These are phyloP conservation scores for Caenorhabditis virilis DNA, from an alignment of 2,888 invertebrate genomes.

Conservation along the genomic window DNA sequence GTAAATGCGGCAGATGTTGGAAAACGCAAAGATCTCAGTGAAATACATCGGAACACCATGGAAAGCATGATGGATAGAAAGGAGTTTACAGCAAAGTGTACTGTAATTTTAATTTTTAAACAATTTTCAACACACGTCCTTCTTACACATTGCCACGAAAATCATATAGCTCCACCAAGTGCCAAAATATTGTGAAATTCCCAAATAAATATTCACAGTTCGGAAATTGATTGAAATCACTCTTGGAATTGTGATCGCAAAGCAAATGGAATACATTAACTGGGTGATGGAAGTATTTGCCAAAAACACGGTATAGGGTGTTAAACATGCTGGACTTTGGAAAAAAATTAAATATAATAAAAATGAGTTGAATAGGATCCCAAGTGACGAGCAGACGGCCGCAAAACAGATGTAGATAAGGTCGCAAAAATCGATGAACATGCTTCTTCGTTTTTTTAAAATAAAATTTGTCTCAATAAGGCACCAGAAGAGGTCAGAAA, in stretches of 20 bases:
- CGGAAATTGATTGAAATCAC: conserved; percentile 35
- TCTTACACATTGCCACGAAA: conserved; percentile 29
- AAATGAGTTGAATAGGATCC: conserved; percentile 23
- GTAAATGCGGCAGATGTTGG: conserved; percentile 31
- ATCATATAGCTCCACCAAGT: conserved; percentile 41
- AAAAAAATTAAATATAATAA: conserved; percentile 30
- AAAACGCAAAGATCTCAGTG: conserved; percentile 25
- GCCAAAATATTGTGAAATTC: conserved; percentile 28
- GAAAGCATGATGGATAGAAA: conserved; percentile 37
- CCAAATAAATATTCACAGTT: conserved; percentile 33
- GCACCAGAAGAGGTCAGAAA: too few species aligned
- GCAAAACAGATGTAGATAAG: conserved; percentile 32
- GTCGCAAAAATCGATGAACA: conserved; percentile 30
- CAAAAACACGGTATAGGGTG: conserved; percentile 38
- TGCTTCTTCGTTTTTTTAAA: too few species aligned
- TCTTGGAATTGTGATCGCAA: conserved; percentile 25
- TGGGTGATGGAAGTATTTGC: conserved; percentile 39
- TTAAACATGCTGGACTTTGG: conserved; percentile 33
- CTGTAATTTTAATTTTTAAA: conserved; percentile 11
- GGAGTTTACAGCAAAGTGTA: conserved; percentile 37
- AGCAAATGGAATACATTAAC: conserved; percentile 22
- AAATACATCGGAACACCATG: conserved; percentile 34
- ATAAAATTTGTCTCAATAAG: too few species aligned
- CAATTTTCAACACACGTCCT: not conserved
- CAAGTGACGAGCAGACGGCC: conserved; percentile 19